phyloP scores from a whole-genome alignment of 1,140 invertebrate genomes.

The Zaprionus gabonicus region DNA sequence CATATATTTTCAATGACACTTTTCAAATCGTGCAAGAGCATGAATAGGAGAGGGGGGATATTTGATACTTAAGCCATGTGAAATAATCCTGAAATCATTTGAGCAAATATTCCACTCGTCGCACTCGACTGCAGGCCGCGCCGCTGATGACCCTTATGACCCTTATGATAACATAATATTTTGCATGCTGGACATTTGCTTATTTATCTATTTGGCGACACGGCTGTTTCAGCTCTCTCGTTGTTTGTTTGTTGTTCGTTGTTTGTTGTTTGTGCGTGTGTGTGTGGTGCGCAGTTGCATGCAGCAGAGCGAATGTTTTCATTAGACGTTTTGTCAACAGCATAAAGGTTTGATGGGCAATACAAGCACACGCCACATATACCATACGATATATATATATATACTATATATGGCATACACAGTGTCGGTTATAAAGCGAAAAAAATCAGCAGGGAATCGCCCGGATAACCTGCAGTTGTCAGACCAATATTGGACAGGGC shows the following conservation, averaged over 20 bases:
- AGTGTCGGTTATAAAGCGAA: background rate
- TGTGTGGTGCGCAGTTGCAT: conserved; percentile 8
- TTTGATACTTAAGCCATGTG: conserved; percentile 4
- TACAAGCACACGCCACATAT: background rate
- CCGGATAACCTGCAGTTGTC: conserved; percentile 10
- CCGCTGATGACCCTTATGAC: conserved; percentile 31
- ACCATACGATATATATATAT: background rate
- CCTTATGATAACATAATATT: conserved; percentile 71
- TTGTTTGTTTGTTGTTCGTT: conserved; percentile 3
- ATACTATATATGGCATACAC: background rate
- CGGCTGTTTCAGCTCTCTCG: background rate
- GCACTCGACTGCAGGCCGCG: background rate
- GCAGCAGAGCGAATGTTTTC: conserved; percentile 61
- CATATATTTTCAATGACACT: background rate
- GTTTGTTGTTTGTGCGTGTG: conserved; percentile 15
- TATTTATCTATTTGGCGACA: conserved; percentile 56
- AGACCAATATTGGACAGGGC: conserved; percentile 9
- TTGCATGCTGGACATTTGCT: conserved; percentile 62
- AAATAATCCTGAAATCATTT: conserved; percentile 16
- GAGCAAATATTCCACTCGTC: conserved; percentile 29
- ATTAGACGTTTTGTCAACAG: conserved; percentile 65
- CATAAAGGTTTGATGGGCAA: conserved; percentile 8
- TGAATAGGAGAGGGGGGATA: background rate
- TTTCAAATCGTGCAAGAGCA: background rate
- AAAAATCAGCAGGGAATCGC: background rate